Base-by-base conservation (phyloP, 2,113 vertebrate species). In the Silurus asotus region DNA sequence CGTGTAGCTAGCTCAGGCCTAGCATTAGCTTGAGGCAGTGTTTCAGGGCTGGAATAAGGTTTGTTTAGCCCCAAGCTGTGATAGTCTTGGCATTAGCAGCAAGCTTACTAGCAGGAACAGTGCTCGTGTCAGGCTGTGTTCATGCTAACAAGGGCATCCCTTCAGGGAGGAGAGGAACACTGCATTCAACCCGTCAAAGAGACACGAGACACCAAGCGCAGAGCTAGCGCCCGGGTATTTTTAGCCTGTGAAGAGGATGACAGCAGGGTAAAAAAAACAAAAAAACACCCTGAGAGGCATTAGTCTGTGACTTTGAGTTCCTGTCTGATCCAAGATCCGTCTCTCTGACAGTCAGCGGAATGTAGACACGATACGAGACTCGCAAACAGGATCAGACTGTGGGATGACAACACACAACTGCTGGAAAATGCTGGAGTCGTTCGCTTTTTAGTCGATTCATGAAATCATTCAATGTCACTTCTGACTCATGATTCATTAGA, bases 131-230 rank as follows among this genome's bases (percentile, higher is more conserved):
- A 78, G 74, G 75, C 75, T 45, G 14, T 17, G 61, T 85, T 53
- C n/a, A 51, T 2, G 75, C 62, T 67, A 84, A 72, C 11, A 55
- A 74, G 37, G 49, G 65, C 70, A 74, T 67, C 48, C 51, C 75
- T 82, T 74, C 56, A 56, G 51, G 56, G 65, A 80, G 77, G 58
- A 84, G 59, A 87, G 59, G 77, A 51, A 84, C 53, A 65, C 14
- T 81, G 48, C 76, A 86, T 87, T 70, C 65, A 58, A 86, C 56
- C 45, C 82, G 78, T 84, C 84, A 86, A 65, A 65, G 45, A 88
- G 45, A 67, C 75, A 84, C 70, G 69, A 77, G 76, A 82, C 25
- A 65, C 20, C 74, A 56, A 48, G 55, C 49, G 84, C 17, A 48
- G 61, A 61, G 65, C 59, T 65, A 45, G n/a, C 20, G 14, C 78